Percentiles rank a stretch among this genome's conserved stretches.
These are phyloP conservation scores for Agrochola lota DNA, from an alignment of 2,888 invertebrate species.

Conservation along the genomic window DNA sequence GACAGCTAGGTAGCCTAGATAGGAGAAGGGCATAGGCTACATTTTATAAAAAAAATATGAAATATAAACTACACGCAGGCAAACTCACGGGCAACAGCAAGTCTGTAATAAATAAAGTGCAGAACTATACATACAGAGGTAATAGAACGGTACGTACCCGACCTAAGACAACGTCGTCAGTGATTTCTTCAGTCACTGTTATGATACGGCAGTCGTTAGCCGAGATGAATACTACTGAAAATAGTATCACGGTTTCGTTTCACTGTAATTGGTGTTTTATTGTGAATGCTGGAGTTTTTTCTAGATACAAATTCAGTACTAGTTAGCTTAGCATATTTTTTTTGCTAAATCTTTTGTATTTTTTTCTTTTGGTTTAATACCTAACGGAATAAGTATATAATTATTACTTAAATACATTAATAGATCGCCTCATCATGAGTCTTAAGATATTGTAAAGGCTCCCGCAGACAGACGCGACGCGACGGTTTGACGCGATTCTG, in stretches of 20 bases:
- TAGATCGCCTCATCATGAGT: too few species aligned
- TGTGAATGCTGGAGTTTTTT: not conserved
- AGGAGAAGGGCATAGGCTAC: too few species aligned
- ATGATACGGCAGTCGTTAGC: not conserved
- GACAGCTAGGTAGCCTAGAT: too few species aligned
- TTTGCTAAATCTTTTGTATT: too few species aligned
- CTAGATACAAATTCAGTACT: not conserved
- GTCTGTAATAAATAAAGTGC: not conserved
- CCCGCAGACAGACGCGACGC: too few species aligned
- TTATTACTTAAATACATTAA: too few species aligned
- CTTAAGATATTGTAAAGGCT: too few species aligned
- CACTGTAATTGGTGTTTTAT: not conserved
- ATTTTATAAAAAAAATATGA: not conserved
- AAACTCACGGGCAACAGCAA: not conserved
- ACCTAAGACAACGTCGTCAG: slow-evolving; percentile 55
- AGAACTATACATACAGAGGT: slow-evolving; percentile 12
- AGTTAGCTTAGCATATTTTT: not conserved
- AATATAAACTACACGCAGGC: not conserved
- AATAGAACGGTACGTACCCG: slow-evolving; percentile 29
- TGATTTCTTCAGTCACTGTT: slow-evolving; percentile 28
- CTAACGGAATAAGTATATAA: too few species aligned
- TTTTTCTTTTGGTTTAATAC: not conserved
- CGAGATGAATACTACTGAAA: slow-evolving; percentile 8
- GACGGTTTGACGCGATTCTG: too few species aligned
- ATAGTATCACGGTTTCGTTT: slow-evolving; percentile 17